A percentile compares a stretch with the other conserved stretches of the same genome.
Conservation (phyloP, 2,113 vertebrate genomes). For the Notarius lentiginosus region DNA sequence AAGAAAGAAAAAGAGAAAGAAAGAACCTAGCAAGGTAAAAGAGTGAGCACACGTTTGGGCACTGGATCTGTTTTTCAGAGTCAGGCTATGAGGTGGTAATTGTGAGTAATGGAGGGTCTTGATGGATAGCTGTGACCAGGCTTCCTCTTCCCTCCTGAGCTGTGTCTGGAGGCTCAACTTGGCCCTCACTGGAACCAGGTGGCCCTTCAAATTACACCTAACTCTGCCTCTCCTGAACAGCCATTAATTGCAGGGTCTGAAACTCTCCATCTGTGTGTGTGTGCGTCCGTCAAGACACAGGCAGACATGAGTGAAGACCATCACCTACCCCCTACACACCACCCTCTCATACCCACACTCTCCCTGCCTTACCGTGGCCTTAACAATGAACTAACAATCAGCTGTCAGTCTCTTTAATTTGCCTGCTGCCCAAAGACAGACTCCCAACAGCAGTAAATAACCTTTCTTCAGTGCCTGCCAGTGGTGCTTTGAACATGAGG, state of each 20-base stretch:
- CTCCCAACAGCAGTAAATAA: constrained; percentile 16
- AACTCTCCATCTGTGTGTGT: constrained; percentile 13
- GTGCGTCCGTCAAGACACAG: constrained; percentile 13
- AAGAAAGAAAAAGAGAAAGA: neutral
- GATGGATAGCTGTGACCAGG: constrained; percentile 9
- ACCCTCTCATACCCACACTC: constrained; percentile 4
- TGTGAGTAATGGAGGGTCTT: constrained; percentile 28
- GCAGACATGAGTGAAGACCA: neutral
- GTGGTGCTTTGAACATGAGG: neutral
- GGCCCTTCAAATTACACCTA: constrained; percentile 41
- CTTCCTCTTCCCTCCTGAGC: neutral
- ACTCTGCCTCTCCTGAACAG: constrained; percentile 22
- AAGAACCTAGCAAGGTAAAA: neutral
- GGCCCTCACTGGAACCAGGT: constrained; percentile 40
- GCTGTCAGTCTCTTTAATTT: constrained; percentile 16
- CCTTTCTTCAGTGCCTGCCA: neutral
- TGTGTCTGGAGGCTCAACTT: constrained; percentile 31
- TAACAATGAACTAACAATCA: constrained; percentile 15
- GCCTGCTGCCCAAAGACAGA: neutral
- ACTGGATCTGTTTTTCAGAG: constrained; percentile 5
- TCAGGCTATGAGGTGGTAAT: constrained; percentile 27
- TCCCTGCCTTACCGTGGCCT: neutral
- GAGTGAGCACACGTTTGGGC: neutral
- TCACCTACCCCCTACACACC: constrained; percentile 3
- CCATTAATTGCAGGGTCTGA: constrained; percentile 45